Base-by-base conservation (phyloP, 2,888 invertebrate genomes). In the Drosophila tripunctata region DNA sequence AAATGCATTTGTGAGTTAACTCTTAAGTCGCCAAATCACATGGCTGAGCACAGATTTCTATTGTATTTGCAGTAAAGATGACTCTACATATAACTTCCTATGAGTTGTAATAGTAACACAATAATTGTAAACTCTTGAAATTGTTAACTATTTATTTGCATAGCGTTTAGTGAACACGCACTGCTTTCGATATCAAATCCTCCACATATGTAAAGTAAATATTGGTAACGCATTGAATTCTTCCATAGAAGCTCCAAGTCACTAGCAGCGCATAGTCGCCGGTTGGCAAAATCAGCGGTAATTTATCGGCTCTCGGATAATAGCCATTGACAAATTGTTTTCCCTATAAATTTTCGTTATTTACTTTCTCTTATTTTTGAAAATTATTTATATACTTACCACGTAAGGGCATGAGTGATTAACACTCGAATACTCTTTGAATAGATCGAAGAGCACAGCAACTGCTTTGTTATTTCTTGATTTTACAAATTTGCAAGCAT, bases 331-430 rank as follows among this genome's bases (percentile, higher is more conserved):
- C 0, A 4, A n/a, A 1, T 12, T 54, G 43, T 33, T 5, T 22
- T 0, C 65, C 61, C 61, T 65, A 4, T 8, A 2, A 31, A 1
- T 27, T 15, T n/a, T 0, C 14, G 10, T 8, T 19, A 7, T 8
- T n/a, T n/a, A n/a, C n/a, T n/a, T n/a, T n/a, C 15, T 17, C 4
- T 12, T 7, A n/a, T 6, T 4, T 4, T 2, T 1, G 4, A 8
- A n/a, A n/a, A 10, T 8, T 2, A 1, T 22, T 27, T n/a, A n/a
- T n/a, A n/a, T n/a, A 72, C 68, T 44, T 31, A 74, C 75, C 44
- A 6, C 4, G 47, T 31, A 61, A 2, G 75, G 72, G 40, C 74
- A 72, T 1, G 58, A 10, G 10, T 72, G 68, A 27, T 67, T 61
- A 1, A 71, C 0, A 0, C 12, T 57, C 1, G 68, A 47, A 33